Evolutionary conservation across 2,888 invertebrate species (phyloP).

Genomic region (Peribatodes rhomboidaria): DNA sequence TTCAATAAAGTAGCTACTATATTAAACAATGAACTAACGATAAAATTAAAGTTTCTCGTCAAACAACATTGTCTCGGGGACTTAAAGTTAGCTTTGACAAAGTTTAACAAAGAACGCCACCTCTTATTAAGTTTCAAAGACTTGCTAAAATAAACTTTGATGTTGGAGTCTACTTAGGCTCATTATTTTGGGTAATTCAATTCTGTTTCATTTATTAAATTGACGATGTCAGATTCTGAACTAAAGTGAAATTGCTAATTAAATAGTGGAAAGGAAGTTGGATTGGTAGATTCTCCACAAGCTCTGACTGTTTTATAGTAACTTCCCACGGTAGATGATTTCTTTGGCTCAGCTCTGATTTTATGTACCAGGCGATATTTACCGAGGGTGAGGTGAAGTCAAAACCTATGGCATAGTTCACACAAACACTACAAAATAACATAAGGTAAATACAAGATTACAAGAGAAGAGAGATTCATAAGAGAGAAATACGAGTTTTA

Average conservation of each 20-base stretch:
- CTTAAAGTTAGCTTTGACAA: slow-evolving; percentile 35
- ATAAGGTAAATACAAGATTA: too few species aligned
- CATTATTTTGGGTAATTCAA: slow-evolving; percentile 32
- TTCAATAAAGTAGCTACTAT: slow-evolving; percentile 1
- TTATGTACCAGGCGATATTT: too few species aligned
- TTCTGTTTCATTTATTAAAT: slow-evolving; percentile 26
- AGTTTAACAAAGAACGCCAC: slow-evolving; percentile 46
- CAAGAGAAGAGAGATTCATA: too few species aligned
- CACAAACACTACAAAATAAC: too few species aligned
- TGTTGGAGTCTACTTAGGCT: slow-evolving; percentile 30
- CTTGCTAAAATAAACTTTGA: slow-evolving; percentile 40
- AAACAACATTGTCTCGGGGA: slow-evolving; percentile 29
- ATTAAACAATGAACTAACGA: slow-evolving; percentile 37
- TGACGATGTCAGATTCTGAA: slow-evolving; percentile 8
- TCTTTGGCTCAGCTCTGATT: too few species aligned
- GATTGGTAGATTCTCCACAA: neutral
- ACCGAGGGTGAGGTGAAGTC: too few species aligned
- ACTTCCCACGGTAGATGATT: too few species aligned
- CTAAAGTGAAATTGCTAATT: slow-evolving; percentile 5
- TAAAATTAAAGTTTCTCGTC: slow-evolving; percentile 34
- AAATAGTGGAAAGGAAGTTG: neutral
- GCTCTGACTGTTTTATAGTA: neutral
- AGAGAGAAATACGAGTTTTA: too few species aligned
- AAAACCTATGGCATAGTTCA: too few species aligned
- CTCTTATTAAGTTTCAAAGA: slow-evolving; percentile 43